phyloP scores from a whole-genome alignment of 2,888 invertebrate genomes.

The Acleris cristana region DNA sequence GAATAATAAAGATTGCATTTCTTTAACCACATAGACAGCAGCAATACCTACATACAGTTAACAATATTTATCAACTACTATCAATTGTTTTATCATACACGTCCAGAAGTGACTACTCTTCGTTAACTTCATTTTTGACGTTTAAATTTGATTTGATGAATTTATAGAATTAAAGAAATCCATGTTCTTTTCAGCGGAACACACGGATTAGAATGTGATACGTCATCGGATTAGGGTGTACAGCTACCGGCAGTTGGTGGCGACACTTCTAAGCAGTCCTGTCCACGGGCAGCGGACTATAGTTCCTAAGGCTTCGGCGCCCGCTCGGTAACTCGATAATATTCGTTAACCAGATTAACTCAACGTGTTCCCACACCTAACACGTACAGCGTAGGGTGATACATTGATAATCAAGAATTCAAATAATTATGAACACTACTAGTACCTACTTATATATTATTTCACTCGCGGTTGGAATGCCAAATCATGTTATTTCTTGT shows the following conservation, averaged over 20 bases:
- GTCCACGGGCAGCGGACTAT: conserved; percentile 47
- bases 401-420: neutral
- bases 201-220: neutral
- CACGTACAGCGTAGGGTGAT: conserved; percentile 3
- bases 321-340: conserved; percentile 64
- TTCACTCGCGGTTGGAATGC: neutral
- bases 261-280: conserved; percentile 64
- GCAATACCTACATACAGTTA: too few relatives aligned
- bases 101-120: too few relatives aligned
- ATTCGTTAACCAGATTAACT: conserved; percentile 73
- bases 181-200: too few relatives aligned
- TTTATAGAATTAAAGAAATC: too few relatives aligned
- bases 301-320: conserved; percentile 59
- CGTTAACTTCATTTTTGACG: too few relatives aligned
- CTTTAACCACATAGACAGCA: neutral
- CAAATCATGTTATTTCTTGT: too few relatives aligned
- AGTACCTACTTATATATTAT: neutral
- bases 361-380: conserved; percentile 40
- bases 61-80: too few relatives aligned
- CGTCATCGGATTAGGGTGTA: conserved; percentile 6
- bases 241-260: conserved; percentile 16
- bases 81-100: too few relatives aligned
- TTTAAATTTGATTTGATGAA: too few relatives aligned
- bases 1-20: conserved; percentile 2
- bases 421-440: neutral